Evolutionary conservation across 2,797 vertebrate genomes (phyloP), one percentile per base, ranked within the genome.

Genomic region (Pyrocephalus nanus): DNA sequence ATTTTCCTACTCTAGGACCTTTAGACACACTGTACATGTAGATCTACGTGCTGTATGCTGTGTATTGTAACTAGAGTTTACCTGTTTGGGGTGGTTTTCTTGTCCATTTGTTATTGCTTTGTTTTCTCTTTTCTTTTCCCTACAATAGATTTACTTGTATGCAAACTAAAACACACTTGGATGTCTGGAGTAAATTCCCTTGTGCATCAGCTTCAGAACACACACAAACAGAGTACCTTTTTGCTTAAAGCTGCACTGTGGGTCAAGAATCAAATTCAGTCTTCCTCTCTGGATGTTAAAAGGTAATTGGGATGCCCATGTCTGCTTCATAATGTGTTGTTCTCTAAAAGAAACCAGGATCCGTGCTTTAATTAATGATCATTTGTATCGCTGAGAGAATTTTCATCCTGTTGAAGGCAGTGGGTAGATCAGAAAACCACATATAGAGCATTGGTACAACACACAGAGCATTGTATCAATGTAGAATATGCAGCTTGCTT

Each of bases 101-200:
- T 67, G 32, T 34, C 90, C 76, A 51, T 57, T 91, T 95, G 3
- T 25, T 57, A 9, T 27, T 71, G 30, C 20, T 26, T 48, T 65
- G 3, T 29, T 64, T 72, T 40, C 5, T 40, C 15, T 79, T 26
- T 72, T 40, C 3, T 70, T 61, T 43, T 19, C 26, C 21, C 32
- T 86, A 42, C 36, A 38, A 94, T 86, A 99, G 99, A 99, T 96
- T 97, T 98, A 19, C 97, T 99, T 87, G 69, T 99, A 74, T 97
- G 96, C 93, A 99, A 99, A 96, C 96, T 99, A 96, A 98, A 98
- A 92, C 97, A 98, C 30, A 98, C 99, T n/a, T 99, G 98, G 97
- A 95, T 98, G 12, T 97, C 98, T 91, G 99, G 99, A 21, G 97
- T 99, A 57, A 97, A 95, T 71, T 98, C 99, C 2, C 95, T 99